Conservation (phyloP, 2,797 vertebrate genomes). For the Crossoptilon crossoptilon region DNA sequence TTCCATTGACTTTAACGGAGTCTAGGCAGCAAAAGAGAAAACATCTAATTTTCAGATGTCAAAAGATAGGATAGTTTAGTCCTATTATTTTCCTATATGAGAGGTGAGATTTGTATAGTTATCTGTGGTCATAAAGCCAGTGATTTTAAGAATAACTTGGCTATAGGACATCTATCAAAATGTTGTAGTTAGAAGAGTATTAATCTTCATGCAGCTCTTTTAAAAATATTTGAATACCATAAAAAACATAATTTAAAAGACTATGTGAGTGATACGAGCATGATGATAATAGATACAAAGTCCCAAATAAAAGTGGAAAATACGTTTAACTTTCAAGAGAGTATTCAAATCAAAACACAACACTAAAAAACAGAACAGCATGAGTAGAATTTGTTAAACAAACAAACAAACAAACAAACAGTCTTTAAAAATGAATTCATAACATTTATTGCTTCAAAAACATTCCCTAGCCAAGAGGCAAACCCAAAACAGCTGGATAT, state of each 20-base stretch:
- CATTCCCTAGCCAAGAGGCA: background rate
- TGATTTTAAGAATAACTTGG: slow-evolving; percentile 3
- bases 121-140: background rate
- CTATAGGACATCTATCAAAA: background rate
- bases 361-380: background rate
- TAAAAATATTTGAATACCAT: background rate
- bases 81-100: background rate
- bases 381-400: background rate
- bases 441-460: background rate
- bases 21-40: background rate
- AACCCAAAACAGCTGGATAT: background rate
- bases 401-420: background rate
- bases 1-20: background rate
- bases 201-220: background rate
- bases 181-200: slow-evolving; percentile 20
- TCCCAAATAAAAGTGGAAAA: background rate
- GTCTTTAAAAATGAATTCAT: background rate
- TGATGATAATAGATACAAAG: background rate
- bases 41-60: background rate
- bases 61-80: background rate
- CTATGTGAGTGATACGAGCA: background rate
- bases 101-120: background rate
- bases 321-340: too few species aligned
- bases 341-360: too few species aligned
- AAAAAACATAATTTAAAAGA: background rate